Base-by-base conservation (phyloP, 53 echinoderm and acorn worm genomes). In the Echinometra lucunter region DNA sequence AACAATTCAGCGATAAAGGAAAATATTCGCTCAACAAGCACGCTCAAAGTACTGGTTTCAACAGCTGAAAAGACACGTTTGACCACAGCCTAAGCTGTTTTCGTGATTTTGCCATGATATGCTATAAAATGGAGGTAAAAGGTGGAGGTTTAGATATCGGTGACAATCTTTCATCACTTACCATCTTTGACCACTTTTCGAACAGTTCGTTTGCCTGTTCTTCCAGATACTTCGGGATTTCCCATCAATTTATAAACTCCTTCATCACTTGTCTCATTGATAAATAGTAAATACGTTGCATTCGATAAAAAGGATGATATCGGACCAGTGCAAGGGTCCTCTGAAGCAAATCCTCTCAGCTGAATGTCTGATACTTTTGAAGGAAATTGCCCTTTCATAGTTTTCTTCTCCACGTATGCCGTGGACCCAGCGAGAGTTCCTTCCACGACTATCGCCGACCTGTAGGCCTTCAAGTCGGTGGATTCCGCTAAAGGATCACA, bases 401-500 rank as follows among this genome's bases (percentile, higher is more conserved):
- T 83, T 85, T 83, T 94, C 66, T 40, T 82, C 45, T 58, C 60
- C 58, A 94, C 37, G 56, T 0, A 45, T 10, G 94, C 94, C 17
- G 63, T 94, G 15, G 94, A 30, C 0, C 94, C 94, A 83, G 10
- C 66, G 57, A 94, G 85, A 18, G 85, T 83, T 37, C 94, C 96
- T 91, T 96, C 96, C 38, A 96, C 91, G 40, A 96, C 96, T 28
- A 96, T 94, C 83, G 94, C 94, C 55, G 96, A 47, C 91, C 96
- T 91, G 96, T 96, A 96, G 82, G 96, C 91, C 92, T 96, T 96
- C 66, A 96, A 82, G 53, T 94, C 96, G 13, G 94, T 91, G 82
- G 91, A 42, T 92, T 96, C 96, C 94, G 85, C 82, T 28, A 63
- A 44, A 1, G 94, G 94, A 45, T 94, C 94, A 30, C 94, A 94